Evolutionary conservation across 1,140 invertebrate genomes (phyloP).

Genomic region (Anthonomus grandis): DNA sequence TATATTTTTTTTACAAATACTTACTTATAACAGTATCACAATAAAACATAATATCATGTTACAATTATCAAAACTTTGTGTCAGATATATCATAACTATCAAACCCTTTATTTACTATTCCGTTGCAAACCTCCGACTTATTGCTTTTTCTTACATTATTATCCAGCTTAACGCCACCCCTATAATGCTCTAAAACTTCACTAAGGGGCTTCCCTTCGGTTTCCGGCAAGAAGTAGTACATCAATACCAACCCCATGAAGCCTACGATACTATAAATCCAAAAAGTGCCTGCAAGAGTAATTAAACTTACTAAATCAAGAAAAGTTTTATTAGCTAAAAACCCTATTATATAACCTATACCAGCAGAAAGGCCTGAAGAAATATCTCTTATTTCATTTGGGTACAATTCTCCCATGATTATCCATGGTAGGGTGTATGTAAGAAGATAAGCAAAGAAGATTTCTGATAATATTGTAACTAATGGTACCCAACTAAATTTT

Average conservation of each 20-base stretch:
- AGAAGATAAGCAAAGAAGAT: conserved; percentile 68
- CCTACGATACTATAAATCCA: conserved; percentile 61
- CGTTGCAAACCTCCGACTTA: too few relatives aligned
- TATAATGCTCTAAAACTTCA: conserved; percentile 68
- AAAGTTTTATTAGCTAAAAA: conserved; percentile 72
- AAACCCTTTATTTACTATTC: too few relatives aligned
- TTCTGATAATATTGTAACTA: conserved; percentile 59
- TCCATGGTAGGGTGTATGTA: conserved; percentile 71
- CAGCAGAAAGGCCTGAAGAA: conserved; percentile 65
- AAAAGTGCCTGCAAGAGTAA: conserved; percentile 66
- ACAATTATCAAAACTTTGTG: too few relatives aligned
- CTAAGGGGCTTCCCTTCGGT: conserved; percentile 77
- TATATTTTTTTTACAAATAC: too few relatives aligned
- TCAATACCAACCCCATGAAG: conserved; percentile 57
- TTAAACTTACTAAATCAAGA: conserved; percentile 57
- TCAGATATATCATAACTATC: too few relatives aligned
- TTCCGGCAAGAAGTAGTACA: conserved; percentile 66
- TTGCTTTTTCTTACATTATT: conserved; percentile 38
- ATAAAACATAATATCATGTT: too few relatives aligned
- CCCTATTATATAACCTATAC: conserved; percentile 66
- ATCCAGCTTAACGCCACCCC: conserved; percentile 53
- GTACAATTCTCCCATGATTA: conserved; percentile 70
- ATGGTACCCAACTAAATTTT: conserved; percentile 68
- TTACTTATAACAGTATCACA: too few relatives aligned
- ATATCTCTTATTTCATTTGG: conserved; percentile 62